Conservation (phyloP, 2,888 invertebrate genomes). For the Stratiomys singularior region DNA sequence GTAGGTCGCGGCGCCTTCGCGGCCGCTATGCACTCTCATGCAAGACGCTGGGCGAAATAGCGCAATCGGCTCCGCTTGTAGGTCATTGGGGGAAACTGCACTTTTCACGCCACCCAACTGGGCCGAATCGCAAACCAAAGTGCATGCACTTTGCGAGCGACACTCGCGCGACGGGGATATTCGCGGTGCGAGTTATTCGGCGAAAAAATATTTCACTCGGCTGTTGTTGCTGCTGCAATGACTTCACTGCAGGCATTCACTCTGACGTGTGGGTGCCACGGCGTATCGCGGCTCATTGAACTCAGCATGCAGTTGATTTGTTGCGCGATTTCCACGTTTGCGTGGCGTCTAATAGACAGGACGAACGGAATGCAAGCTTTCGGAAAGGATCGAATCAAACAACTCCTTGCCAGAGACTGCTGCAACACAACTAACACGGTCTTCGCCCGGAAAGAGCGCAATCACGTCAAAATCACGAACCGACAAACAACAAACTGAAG, state of each 20-base stretch:
- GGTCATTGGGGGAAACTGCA: slow-evolving; percentile 29
- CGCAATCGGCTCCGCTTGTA: background rate
- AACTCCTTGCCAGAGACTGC: slow-evolving; percentile 6
- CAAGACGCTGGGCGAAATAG: background rate
- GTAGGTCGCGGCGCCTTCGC: background rate
- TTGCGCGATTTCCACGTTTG: background rate
- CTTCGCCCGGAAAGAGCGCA: background rate
- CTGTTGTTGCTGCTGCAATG: background rate
- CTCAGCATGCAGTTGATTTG: background rate
- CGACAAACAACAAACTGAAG: slow-evolving; percentile 45
- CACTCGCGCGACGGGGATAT: too few species aligned
- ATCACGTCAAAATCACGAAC: slow-evolving; percentile 41
- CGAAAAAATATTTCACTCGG: too few species aligned
- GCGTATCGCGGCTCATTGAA: background rate
- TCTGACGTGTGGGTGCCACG: slow-evolving; percentile 37
- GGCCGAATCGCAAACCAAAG: background rate
- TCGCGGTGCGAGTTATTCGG: too few species aligned
- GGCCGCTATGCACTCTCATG: background rate
- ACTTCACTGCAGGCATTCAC: slow-evolving; percentile 5
- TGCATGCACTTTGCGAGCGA: too few species aligned
- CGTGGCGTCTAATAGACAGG: background rate
- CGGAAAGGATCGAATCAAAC: background rate
- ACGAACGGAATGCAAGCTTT: background rate
- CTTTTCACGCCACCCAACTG: slow-evolving; percentile 5
- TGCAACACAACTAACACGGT: slow-evolving; percentile 2